These are phyloP conservation scores for Venturia canescens DNA, from an alignment of 1,140 invertebrate genomes.

Conservation along the genomic window DNA sequence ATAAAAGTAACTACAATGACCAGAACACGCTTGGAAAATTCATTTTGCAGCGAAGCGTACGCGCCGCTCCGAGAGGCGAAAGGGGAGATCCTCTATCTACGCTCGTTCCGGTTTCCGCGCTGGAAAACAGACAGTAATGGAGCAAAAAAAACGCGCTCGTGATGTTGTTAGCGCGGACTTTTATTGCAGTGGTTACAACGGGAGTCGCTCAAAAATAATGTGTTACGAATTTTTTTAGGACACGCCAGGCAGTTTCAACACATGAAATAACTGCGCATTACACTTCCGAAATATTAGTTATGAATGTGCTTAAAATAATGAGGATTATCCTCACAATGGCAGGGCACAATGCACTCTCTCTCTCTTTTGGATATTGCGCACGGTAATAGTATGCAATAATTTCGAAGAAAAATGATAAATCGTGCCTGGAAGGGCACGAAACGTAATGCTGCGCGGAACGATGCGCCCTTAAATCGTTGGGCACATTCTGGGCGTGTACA, in stretches of 20 bases:
- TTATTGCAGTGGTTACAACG: neutral
- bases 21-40: constrained; percentile 19
- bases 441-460: neutral
- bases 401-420: neutral
- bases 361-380: no score
- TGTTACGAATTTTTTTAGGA: no score
- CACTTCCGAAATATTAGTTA: no score
- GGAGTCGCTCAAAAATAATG: neutral
- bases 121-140: constrained; percentile 13
- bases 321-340: no score
- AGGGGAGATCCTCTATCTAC: constrained; percentile 7
- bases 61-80: neutral
- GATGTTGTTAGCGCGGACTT: neutral
- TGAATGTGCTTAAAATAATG: no score
- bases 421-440: neutral
- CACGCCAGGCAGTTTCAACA: no score
- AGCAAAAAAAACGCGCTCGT: neutral
- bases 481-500: constrained; percentile 7
- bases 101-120: constrained; percentile 41
- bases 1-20: constrained; percentile 24
- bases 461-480: constrained; percentile 15
- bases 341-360: no score
- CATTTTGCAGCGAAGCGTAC: constrained; percentile 29
- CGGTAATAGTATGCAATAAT: no score
- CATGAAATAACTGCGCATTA: no score